Conservation (phyloP, 2,797 vertebrate genomes). For the Ceryle rudis region DNA sequence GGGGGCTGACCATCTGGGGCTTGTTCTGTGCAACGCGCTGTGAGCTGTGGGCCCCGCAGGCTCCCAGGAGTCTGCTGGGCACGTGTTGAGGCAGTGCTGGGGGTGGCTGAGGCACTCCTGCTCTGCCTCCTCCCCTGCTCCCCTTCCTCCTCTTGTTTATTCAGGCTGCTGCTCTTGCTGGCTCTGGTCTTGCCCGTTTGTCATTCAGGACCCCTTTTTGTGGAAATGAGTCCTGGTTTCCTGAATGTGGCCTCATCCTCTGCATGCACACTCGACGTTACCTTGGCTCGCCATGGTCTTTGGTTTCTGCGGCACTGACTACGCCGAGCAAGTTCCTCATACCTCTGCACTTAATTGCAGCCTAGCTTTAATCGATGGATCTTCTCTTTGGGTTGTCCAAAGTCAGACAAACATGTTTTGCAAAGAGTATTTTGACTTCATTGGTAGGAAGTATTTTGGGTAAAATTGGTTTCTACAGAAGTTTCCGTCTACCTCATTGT, state of each 20-base stretch:
- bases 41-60: fast-evolving
- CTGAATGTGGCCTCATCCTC: too few species aligned
- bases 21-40: neutral
- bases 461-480: neutral
- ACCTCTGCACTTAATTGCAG: neutral
- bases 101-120: neutral
- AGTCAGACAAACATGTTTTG: neutral
- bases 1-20: neutral
- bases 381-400: neutral
- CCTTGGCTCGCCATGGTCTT: neutral
- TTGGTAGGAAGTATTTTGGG: neutral
- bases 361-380: neutral
- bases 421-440: neutral
- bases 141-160: neutral
- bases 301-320: neutral
- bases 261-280: fast-evolving
- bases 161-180: neutral
- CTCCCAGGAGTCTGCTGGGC: neutral
- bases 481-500: neutral
- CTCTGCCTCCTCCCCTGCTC: neutral
- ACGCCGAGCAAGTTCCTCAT: neutral
- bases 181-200: neutral
- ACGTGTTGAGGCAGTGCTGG: neutral
- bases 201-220: neutral
- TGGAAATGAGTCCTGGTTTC: neutral